A percentile compares a stretch with the other conserved stretches of the same genome.
Evolutionary conservation across 2,888 invertebrate genomes (phyloP).

Genomic region (Drosophila infuscata): DNA sequence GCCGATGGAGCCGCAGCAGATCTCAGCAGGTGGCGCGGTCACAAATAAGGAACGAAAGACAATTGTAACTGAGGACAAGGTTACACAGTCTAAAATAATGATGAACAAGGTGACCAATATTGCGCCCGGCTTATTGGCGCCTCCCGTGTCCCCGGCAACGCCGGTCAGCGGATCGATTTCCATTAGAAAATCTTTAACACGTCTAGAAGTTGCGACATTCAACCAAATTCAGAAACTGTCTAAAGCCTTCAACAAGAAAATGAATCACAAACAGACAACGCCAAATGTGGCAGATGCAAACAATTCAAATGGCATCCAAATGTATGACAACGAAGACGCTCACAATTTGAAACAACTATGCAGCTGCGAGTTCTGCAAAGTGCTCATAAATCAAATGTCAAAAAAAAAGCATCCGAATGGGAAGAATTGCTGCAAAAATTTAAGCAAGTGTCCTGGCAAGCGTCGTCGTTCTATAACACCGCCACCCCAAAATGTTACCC

Average conservation of each 20-base stretch:
- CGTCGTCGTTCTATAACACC: slow-evolving; percentile 2
- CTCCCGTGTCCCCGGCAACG: not conserved
- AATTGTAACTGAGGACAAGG: slow-evolving; percentile 20
- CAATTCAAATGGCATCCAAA: not conserved
- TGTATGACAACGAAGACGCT: slow-evolving; percentile 12
- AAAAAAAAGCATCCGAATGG: slow-evolving; percentile 17
- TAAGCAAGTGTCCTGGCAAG: not conserved
- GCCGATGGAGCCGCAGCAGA: not conserved
- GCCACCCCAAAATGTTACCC: not conserved
- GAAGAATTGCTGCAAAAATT: slow-evolving; percentile 25
- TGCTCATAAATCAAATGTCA: slow-evolving; percentile 28
- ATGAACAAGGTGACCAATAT: not conserved
- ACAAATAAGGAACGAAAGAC: not conserved
- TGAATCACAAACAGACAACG: slow-evolving; percentile 16
- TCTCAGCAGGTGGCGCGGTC: not conserved
- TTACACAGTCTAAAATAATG: slow-evolving; percentile 17
- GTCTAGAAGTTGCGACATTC: slow-evolving; percentile 44
- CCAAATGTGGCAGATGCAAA: not conserved
- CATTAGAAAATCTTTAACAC: slow-evolving; percentile 31
- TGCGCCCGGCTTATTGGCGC: not conserved
- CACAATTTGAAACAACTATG: slow-evolving; percentile 6
- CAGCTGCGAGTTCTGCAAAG: slow-evolving; percentile 47
- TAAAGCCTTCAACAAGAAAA: slow-evolving; percentile 48
- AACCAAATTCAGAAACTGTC: slow-evolving; percentile 47
- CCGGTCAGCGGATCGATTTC: slow-evolving; percentile 11